Evolutionary conservation across 2,797 vertebrate species (phyloP).

Genomic region (Pangasius krempfi): DNA sequence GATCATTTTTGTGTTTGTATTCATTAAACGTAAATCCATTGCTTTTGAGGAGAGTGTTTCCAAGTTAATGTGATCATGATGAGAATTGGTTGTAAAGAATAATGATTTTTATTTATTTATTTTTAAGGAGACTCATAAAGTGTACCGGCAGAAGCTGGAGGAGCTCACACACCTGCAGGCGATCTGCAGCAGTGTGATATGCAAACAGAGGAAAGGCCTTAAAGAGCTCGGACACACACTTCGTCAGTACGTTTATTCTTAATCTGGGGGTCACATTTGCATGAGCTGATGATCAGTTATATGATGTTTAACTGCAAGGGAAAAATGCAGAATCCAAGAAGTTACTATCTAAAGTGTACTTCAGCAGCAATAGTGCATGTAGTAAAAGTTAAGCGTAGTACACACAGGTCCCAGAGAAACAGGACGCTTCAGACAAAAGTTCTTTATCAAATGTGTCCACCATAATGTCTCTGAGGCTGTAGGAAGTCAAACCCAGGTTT

Average conservation of each 20-base stretch:
- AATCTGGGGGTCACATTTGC: neutral
- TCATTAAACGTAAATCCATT: neutral
- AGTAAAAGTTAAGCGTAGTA: neutral
- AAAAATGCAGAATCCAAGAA: neutral
- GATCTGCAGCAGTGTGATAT: conserved; percentile 84
- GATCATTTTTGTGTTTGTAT: neutral
- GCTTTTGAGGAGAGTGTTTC: neutral
- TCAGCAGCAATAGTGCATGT: neutral
- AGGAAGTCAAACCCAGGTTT: neutral
- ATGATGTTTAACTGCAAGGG: neutral
- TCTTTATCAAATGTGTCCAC: neutral
- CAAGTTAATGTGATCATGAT: neutral
- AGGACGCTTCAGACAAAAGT: neutral
- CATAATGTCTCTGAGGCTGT: neutral
- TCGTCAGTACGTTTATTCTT: conserved; percentile 73
- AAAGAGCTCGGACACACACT: conserved; percentile 81
- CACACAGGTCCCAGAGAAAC: neutral
- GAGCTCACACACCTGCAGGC: conserved; percentile 88
- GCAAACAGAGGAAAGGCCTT: conserved; percentile 86
- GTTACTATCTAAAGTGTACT: neutral
- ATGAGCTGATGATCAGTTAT: neutral
- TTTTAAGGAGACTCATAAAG: conserved; percentile 92
- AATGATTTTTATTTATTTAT: neutral
- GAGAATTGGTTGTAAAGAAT: neutral
- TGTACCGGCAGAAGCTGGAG: conserved; percentile 93